Evolutionary conservation across 2,888 invertebrate genomes (phyloP).

Genomic region (Lepidocyrtoides sp.): DNA sequence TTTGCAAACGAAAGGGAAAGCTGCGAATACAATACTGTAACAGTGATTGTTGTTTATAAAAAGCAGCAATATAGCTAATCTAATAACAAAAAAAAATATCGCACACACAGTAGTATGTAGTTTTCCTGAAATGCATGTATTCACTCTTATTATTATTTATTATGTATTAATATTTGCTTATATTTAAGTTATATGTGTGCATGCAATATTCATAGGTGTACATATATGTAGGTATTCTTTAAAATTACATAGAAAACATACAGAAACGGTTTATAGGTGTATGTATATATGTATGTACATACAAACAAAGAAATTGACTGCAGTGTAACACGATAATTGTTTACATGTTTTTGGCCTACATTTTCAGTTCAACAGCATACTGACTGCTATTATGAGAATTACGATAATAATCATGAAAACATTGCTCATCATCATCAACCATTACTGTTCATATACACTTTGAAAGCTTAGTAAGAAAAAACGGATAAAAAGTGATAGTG

Average conservation of each 20-base stretch:
- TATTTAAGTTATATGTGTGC: too few species aligned
- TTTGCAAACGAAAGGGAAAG: constrained; percentile 49
- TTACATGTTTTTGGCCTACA: constrained; percentile 56
- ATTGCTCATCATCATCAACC: constrained; percentile 25
- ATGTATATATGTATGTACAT: too few species aligned
- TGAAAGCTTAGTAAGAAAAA: neutral
- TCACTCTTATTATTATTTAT: neutral
- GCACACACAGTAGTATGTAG: neutral
- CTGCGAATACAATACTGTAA: constrained; percentile 1
- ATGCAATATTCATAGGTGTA: neutral
- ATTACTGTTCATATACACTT: neutral
- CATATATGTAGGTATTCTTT: neutral
- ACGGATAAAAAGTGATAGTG: constrained; percentile 69
- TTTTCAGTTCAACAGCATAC: constrained; percentile 1
- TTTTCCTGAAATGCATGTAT: neutral
- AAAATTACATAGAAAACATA: too few species aligned
- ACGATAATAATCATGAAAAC: constrained; percentile 44
- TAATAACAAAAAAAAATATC: neutral
- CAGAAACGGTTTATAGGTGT: too few species aligned
- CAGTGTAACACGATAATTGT: constrained; percentile 35
- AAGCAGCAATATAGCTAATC: neutral
- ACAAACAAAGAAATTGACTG: neutral
- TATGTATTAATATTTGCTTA: constrained; percentile 5
- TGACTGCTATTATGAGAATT: constrained; percentile 48
- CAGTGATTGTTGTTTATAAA: constrained; percentile 21